Conservation (phyloP, 2,113 vertebrate genomes). For the Chunga burmeisteri region DNA sequence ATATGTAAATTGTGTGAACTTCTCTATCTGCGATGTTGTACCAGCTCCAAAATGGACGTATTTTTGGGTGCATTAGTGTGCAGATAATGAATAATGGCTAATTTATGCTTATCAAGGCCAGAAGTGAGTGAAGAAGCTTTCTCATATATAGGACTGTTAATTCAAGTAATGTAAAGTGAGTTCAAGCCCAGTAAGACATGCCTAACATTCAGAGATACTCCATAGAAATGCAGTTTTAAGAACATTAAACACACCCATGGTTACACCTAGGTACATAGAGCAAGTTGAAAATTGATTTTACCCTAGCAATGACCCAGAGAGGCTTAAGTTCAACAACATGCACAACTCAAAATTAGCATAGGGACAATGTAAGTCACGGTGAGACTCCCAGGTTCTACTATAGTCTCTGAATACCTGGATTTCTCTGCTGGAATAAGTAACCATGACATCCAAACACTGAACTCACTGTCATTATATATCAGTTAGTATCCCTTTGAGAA, state of each 20-base stretch:
- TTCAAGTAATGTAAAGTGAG: background rate
- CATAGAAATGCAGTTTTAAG: background rate
- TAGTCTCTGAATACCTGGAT: background rate
- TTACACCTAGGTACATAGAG: background rate
- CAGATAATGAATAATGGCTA: background rate
- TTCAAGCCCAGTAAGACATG: background rate
- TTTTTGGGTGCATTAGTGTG: background rate
- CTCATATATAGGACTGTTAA: background rate
- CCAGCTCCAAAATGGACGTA: background rate
- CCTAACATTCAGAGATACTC: background rate
- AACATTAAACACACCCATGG: background rate
- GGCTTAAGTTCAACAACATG: background rate
- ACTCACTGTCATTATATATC: background rate
- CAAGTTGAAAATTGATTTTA: background rate
- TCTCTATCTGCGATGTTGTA: background rate
- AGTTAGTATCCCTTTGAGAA: background rate
- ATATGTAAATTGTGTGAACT: background rate
- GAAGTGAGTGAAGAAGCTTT: background rate
- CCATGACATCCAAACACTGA: background rate
- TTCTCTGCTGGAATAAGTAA: background rate
- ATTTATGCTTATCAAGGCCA: background rate
- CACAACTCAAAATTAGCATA: background rate
- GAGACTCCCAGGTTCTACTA: background rate
- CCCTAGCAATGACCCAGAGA: background rate
- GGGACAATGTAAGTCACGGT: background rate